Evolutionary conservation across 2,113 vertebrate species (phyloP).

Genomic region (Saguinus midas): DNA sequence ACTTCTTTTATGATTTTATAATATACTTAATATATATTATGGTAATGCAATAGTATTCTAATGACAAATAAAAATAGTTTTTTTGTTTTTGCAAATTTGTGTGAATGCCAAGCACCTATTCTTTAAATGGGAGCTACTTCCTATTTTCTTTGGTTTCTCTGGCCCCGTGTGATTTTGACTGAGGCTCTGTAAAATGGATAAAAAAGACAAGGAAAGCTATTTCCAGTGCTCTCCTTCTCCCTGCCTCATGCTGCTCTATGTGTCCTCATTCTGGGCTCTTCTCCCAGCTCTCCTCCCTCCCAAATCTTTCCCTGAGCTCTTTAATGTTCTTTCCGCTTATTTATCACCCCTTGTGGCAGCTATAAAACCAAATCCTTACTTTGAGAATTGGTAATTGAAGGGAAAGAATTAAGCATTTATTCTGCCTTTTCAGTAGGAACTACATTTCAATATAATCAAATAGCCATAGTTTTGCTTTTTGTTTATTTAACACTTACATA

Average conservation of each 20-base stretch:
- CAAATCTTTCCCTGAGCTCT: constrained; percentile 61
- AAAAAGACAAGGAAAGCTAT: neutral
- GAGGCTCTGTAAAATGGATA: neutral
- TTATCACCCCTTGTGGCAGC: constrained; percentile 70
- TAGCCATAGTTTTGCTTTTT: constrained; percentile 53
- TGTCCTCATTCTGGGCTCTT: constrained; percentile 59
- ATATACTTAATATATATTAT: neutral
- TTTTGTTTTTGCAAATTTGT: neutral
- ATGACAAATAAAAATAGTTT: neutral
- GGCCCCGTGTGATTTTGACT: constrained; percentile 19
- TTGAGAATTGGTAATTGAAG: constrained; percentile 75
- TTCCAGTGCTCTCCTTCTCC: constrained; percentile 34
- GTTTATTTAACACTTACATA: constrained; percentile 65
- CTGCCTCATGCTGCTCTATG: neutral
- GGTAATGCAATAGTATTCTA: neutral
- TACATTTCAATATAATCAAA: constrained; percentile 72
- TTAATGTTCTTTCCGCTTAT: constrained; percentile 70
- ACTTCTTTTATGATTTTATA: constrained; percentile 18
- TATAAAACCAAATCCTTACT: constrained; percentile 75
- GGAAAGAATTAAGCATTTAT: constrained; percentile 73
- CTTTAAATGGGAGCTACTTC: constrained; percentile 29
- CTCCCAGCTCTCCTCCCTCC: constrained; percentile 57
- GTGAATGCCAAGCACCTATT: neutral
- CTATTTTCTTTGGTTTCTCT: neutral
- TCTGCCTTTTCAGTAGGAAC: constrained; percentile 66